These are phyloP conservation scores for Griposia aprilina DNA, from an alignment of 2,888 invertebrate species.

Conservation along the genomic window DNA sequence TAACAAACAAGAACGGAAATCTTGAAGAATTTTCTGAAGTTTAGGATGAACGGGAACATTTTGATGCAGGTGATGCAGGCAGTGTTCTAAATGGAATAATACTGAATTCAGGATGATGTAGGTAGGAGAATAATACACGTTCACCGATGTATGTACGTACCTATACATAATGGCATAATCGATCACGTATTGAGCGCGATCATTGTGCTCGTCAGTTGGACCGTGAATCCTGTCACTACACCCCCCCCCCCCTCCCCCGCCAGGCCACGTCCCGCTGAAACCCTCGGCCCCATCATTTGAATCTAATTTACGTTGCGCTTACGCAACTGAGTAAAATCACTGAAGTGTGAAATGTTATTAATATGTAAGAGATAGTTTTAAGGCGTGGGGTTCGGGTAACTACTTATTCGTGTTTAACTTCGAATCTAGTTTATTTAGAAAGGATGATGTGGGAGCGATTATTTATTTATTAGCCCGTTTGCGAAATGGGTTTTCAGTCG, in stretches of 20 bases:
- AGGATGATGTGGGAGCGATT: not conserved
- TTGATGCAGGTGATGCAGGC: conserved; percentile 5
- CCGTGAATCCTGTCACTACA: conserved; percentile 90
- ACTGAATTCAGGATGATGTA: conserved; percentile 51
- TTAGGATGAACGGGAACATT: not conserved
- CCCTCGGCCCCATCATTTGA: conserved; percentile 80
- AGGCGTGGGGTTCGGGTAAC: conserved; percentile 8
- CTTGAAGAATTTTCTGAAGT: conserved; percentile 8
- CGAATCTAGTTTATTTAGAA: conserved; percentile 12
- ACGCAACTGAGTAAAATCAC: conserved; percentile 87
- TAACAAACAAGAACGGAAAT: conserved; percentile 13
- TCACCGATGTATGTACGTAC: conserved; percentile 71
- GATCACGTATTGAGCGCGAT: conserved; percentile 89
- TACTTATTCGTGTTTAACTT: conserved; percentile 25
- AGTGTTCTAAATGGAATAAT: conserved; percentile 38
- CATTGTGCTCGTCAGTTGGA: conserved; percentile 89
- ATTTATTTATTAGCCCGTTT: not conserved
- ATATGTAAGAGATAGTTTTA: conserved; percentile 72
- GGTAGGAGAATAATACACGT: conserved; percentile 57
- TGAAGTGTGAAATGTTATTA: conserved; percentile 85
- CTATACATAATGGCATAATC: conserved; percentile 87
- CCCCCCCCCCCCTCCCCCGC: conserved; percentile 69
- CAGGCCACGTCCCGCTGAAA: conserved; percentile 64
- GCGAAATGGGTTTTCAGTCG: conserved; percentile 5
- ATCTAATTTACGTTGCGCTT: conserved; percentile 88